phyloP scores from a whole-genome alignment of 2,888 invertebrate species.

The Chrysina gloriosa region DNA sequence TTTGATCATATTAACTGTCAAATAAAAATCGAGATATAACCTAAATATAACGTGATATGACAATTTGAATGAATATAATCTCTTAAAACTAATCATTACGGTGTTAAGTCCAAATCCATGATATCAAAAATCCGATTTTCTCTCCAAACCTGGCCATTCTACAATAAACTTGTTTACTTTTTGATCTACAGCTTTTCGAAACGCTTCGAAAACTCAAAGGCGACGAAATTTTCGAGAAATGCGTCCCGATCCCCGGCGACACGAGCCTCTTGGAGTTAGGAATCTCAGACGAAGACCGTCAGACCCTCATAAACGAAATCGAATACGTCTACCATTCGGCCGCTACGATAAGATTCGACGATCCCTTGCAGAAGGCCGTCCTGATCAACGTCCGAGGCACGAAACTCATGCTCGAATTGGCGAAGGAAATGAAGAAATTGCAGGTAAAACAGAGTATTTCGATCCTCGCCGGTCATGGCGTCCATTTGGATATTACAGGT shows the following conservation, averaged over 20 bases:
- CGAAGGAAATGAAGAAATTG: slow-evolving; percentile 80
- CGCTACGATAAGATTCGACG: slow-evolving; percentile 87
- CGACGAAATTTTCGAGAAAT: slow-evolving; percentile 72
- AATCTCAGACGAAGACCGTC: slow-evolving; percentile 73
- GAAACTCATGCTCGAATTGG: slow-evolving; percentile 86
- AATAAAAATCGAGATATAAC: too few species aligned
- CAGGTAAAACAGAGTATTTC: slow-evolving; percentile 66
- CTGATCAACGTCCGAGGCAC: slow-evolving; percentile 93
- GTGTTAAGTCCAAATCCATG: too few species aligned
- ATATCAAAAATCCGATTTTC: too few species aligned
- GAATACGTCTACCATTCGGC: slow-evolving; percentile 88
- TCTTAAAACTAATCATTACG: too few species aligned
- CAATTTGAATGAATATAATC: too few species aligned
- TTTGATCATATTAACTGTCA: too few species aligned
- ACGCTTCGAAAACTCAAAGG: slow-evolving; percentile 74
- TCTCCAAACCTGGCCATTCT: neutral
- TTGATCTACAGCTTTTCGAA: slow-evolving; percentile 62
- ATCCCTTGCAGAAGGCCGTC: slow-evolving; percentile 88
- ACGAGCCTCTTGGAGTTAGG: slow-evolving; percentile 75
- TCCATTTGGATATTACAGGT: slow-evolving; percentile 64
- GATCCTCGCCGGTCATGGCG: neutral
- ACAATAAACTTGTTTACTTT: neutral
- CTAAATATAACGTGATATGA: too few species aligned
- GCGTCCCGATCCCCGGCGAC: slow-evolving; percentile 80
- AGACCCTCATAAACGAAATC: slow-evolving; percentile 72